Percentiles rank a stretch among this genome's conserved stretches.
These are phyloP conservation scores for Rhinopithecus roxellana DNA, from an alignment of 2,113 vertebrate genomes.

Conservation along the genomic window DNA sequence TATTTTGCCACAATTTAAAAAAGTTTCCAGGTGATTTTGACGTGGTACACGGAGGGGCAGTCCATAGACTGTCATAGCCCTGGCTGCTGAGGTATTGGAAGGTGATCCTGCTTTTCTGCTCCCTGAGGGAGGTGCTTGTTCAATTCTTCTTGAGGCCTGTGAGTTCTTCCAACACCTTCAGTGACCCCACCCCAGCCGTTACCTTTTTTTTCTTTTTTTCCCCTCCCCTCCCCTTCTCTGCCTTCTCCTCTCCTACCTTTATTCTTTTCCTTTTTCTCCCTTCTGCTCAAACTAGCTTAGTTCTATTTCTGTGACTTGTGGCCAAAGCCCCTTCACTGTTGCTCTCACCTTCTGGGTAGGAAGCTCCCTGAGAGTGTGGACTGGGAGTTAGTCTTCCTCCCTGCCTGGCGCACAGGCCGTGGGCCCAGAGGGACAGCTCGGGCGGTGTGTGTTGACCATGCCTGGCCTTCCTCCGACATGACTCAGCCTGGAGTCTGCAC, in stretches of 20 bases:
- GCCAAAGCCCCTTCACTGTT: background rate
- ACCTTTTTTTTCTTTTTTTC: too few relatives aligned
- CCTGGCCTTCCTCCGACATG: background rate
- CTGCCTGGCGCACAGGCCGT: rapidly evolving
- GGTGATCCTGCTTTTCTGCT: background rate
- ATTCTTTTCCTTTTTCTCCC: too few relatives aligned
- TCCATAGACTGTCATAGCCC: background rate
- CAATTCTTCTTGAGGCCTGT: background rate
- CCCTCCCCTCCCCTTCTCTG: too few relatives aligned
- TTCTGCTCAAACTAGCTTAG: background rate
- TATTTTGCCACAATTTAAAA: background rate
- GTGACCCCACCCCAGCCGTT: background rate
- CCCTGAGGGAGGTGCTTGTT: rapidly evolving
- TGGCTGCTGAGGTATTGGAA: rapidly evolving
- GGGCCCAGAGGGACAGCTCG: background rate
- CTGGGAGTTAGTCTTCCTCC: background rate
- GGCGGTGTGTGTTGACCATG: background rate
- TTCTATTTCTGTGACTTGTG: background rate
- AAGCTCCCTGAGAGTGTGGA: background rate
- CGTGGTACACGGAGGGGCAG: too few relatives aligned
- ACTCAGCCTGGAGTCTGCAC: background rate
- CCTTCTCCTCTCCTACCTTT: too few relatives aligned
- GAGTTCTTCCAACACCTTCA: background rate
- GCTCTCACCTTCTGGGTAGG: background rate
- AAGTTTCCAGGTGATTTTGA: background rate